These are phyloP conservation scores for Drosophila nigritarsus DNA, from an alignment of 2,888 invertebrate species.

Conservation along the genomic window DNA sequence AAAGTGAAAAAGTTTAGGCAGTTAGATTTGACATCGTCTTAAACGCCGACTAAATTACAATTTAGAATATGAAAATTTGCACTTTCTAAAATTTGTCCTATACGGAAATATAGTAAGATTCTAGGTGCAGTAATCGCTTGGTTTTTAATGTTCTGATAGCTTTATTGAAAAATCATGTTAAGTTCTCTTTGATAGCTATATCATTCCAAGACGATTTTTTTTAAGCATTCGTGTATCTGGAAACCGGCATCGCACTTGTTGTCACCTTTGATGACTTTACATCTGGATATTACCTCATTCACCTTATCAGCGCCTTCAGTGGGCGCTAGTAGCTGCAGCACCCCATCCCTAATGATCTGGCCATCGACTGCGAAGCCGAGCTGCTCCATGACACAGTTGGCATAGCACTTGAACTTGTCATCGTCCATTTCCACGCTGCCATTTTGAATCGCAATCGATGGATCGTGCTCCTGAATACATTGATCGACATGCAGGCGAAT, in stretches of 20 bases:
- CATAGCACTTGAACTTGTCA: slow-evolving; percentile 71
- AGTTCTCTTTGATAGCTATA: not conserved
- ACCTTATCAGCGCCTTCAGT: slow-evolving; percentile 47
- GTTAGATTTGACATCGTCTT: not conserved
- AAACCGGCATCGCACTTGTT: slow-evolving; percentile 69
- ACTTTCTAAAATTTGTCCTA: not conserved
- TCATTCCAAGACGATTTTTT: slow-evolving; percentile 14
- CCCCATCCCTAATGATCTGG: slow-evolving; percentile 50
- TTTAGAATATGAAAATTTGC: not conserved
- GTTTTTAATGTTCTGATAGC: not conserved
- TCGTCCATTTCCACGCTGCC: slow-evolving; percentile 60
- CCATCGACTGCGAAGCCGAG: slow-evolving; percentile 67
- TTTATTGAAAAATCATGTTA: slow-evolving; percentile 16
- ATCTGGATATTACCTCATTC: slow-evolving; percentile 45
- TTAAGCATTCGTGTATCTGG: slow-evolving; percentile 58
- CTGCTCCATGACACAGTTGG: slow-evolving; percentile 78
- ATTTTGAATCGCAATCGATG: slow-evolving; percentile 50
- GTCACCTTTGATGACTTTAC: slow-evolving; percentile 46
- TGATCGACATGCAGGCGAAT: slow-evolving; percentile 37
- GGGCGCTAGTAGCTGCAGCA: slow-evolving; percentile 43
- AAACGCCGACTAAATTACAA: not conserved
- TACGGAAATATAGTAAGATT: not conserved
- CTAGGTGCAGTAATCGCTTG: no score
- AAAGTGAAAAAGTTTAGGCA: not conserved
- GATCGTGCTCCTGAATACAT: slow-evolving; percentile 67